phyloP scores from a whole-genome alignment of 2,888 invertebrate species.

The Dicyrtoma fusca region DNA sequence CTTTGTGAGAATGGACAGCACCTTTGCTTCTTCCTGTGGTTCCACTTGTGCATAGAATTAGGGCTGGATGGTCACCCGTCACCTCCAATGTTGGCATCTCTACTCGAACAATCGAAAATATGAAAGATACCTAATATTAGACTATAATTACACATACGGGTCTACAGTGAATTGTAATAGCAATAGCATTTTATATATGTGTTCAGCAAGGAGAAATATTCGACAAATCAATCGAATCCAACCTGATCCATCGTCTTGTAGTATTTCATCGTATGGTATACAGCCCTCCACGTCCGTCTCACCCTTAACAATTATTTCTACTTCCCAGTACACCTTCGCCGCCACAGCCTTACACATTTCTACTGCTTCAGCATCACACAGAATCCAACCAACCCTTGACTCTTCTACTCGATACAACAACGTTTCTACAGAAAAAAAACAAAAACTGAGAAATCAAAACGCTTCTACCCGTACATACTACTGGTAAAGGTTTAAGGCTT shows the following conservation, averaged over 20 bases:
- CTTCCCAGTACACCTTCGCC: conserved; percentile 51
- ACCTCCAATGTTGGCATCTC: conserved; percentile 41
- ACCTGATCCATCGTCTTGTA: conserved; percentile 53
- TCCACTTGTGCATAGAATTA: conserved; percentile 53
- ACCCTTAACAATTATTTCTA: conserved; percentile 51
- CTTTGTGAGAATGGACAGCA: conserved; percentile 43
- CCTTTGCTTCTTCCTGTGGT: conserved; percentile 50
- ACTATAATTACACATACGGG: no score
- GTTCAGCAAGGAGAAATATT: no score
- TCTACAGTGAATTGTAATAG: no score
- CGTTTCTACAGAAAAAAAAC: conserved; percentile 41
- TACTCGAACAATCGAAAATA: conserved; percentile 14
- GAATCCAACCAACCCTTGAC: conserved; percentile 51
- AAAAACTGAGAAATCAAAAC: neutral
- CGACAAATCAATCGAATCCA: no score
- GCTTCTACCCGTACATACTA: neutral
- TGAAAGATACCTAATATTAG: no score
- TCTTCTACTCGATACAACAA: conserved; percentile 43
- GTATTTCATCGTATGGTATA: conserved; percentile 45
- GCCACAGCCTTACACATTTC: conserved; percentile 48
- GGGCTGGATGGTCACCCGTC: conserved; percentile 36
- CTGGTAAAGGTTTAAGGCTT: neutral
- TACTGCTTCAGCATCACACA: conserved; percentile 48
- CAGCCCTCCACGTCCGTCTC: conserved; percentile 47
- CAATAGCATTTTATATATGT: no score